These are phyloP conservation scores for Falcunculus frontatus DNA, from an alignment of 2,113 vertebrate species.

Conservation along the genomic window DNA sequence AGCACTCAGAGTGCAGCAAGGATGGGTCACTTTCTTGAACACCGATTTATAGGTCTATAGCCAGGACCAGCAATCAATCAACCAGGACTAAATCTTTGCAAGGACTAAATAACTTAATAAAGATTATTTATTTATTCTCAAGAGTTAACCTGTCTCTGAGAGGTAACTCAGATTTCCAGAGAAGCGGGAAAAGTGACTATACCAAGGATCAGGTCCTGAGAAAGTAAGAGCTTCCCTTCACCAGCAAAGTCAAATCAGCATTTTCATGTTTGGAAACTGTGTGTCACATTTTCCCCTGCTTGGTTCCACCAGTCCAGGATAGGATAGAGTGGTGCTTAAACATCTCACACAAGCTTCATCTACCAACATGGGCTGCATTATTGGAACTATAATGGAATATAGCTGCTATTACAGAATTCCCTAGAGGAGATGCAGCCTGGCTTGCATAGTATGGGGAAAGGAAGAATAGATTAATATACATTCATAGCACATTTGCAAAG, in stretches of 20 bases:
- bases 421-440: background rate
- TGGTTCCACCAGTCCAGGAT: background rate
- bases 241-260: background rate
- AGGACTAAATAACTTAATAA: background rate
- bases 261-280: background rate
- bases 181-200: background rate
- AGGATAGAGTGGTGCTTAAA: background rate
- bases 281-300: background rate
- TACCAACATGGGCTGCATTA: background rate
- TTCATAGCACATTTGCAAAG: slow-evolving; percentile 28
- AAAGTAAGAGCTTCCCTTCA: background rate
- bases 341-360: background rate
- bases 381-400: slow-evolving; percentile 17
- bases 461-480: slow-evolving; percentile 24
- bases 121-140: background rate
- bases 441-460: background rate
- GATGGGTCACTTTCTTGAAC: background rate
- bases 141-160: background rate
- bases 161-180: background rate
- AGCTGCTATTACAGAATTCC: background rate
- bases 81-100: background rate
- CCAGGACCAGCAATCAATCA: background rate
- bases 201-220: background rate
- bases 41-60: background rate
- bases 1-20: background rate